Base-by-base conservation (phyloP, 2,888 invertebrate genomes). In the Anorthoa munda region DNA sequence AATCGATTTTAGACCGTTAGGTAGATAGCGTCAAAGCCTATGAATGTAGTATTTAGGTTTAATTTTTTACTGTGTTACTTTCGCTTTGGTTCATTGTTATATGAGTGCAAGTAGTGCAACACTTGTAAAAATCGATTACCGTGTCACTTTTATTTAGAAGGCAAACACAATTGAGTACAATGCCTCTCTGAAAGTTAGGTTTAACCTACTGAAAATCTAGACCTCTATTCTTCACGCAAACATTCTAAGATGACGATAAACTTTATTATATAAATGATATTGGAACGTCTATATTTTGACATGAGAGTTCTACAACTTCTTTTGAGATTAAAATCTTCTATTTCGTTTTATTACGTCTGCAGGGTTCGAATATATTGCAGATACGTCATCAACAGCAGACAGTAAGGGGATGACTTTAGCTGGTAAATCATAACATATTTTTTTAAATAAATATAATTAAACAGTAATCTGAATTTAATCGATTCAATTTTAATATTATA, bases 21-120 rank as follows among this genome's bases (percentile, higher is more conserved):
- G 18, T 18, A 21, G 56, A 5, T 31, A 9, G 5, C 59, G 3
- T 55, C 13, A 51, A 53, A 66, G 65, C 63, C 66, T 70, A 51
- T 21, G n/a, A 64, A 76, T 31, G 17, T 46, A 39, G 23, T 51
- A 13, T 80, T 26, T 51, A 39, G n/a, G 18, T 61, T 73, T 51
- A 64, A 31, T 75, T 80, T 76, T 45, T 53, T 11, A 15, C 21
- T 18, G 48, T 4, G 21, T 72, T 46, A 69, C 65, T 81, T 76
- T 79, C 70, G 82, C 56, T 65, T 56, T 66, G 45, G 69, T 55
- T 46, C 11, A 45, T 76, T 68, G 60, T 59, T 59, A 59, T 39
- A 58, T 39, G 39, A n/a, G n/a, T n/a, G 12, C 23, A 23, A 58
- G 18, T n/a, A n/a, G 39, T 39, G 12, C 55, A 23, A 23, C 15